These are phyloP conservation scores for Drosophila phalerata DNA, from an alignment of 2,888 invertebrate genomes.

Conservation along the genomic window DNA sequence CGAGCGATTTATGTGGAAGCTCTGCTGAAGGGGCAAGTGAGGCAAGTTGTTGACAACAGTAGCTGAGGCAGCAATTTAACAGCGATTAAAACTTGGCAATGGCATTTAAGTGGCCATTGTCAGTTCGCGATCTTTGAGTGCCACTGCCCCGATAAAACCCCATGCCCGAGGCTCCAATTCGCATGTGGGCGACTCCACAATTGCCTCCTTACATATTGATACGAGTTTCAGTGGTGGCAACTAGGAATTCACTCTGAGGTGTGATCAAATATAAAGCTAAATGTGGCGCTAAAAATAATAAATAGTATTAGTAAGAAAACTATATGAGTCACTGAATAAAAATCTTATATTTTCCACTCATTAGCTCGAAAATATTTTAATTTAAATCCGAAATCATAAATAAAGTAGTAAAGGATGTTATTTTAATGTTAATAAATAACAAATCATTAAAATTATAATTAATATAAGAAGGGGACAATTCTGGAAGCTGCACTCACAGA, in stretches of 20 bases:
- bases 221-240: background rate
- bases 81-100: constrained; percentile 79
- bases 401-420: too few relatives aligned
- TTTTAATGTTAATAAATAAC: too few relatives aligned
- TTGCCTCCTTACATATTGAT: constrained; percentile 21
- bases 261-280: background rate
- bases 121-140: constrained; percentile 64
- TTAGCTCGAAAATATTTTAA: too few relatives aligned
- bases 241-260: background rate
- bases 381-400: too few relatives aligned
- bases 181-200: constrained; percentile 67
- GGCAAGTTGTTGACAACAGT: constrained; percentile 52
- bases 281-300: constrained; percentile 42
- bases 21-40: constrained; percentile 7
- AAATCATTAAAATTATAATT: too few relatives aligned
- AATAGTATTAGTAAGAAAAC: background rate
- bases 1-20: constrained; percentile 78
- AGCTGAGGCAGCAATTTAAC: constrained; percentile 76
- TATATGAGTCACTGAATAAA: background rate
- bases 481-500: too few relatives aligned
- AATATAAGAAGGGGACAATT: too few relatives aligned
- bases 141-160: constrained; percentile 51
- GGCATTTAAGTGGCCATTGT: constrained; percentile 82
- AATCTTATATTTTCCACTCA: too few relatives aligned
- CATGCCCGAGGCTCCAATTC: constrained; percentile 36